Conservation (phyloP, 2,797 vertebrate species). For the Neosilurus mollespiculum region DNA sequence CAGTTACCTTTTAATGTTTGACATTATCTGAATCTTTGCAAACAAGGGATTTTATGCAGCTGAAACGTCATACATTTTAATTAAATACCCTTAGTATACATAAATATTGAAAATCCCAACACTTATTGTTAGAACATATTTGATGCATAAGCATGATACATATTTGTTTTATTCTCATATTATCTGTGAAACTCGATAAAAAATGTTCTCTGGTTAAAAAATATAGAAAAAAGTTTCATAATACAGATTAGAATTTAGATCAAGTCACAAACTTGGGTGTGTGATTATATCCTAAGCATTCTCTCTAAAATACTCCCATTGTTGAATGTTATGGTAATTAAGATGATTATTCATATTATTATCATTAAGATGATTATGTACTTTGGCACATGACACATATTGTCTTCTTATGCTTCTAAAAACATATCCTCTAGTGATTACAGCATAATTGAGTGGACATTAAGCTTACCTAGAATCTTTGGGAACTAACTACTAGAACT, state of each 20-base stretch:
- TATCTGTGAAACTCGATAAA: not conserved
- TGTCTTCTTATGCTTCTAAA: not conserved
- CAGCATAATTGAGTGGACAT: not conserved
- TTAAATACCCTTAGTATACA: not conserved
- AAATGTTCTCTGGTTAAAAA: not conserved
- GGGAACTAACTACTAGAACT: no score
- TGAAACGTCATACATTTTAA: not conserved
- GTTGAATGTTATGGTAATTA: not conserved
- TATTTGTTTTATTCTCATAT: not conserved
- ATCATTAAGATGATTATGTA: not conserved
- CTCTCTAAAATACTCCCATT: not conserved
- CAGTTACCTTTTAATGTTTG: no score
- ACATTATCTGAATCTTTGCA: not conserved
- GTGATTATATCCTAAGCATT: not conserved
- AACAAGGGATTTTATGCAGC: not conserved
- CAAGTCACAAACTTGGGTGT: not conserved
- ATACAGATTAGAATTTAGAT: not conserved
- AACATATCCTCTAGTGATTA: not conserved
- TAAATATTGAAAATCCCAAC: not conserved
- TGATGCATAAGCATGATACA: not conserved
- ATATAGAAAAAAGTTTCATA: not conserved
- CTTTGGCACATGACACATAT: not conserved
- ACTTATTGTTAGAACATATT: not conserved
- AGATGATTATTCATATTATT: not conserved
- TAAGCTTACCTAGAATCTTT: not conserved